Conservation (phyloP, 2,888 invertebrate genomes). For the Zaprionus obscuricornis region DNA sequence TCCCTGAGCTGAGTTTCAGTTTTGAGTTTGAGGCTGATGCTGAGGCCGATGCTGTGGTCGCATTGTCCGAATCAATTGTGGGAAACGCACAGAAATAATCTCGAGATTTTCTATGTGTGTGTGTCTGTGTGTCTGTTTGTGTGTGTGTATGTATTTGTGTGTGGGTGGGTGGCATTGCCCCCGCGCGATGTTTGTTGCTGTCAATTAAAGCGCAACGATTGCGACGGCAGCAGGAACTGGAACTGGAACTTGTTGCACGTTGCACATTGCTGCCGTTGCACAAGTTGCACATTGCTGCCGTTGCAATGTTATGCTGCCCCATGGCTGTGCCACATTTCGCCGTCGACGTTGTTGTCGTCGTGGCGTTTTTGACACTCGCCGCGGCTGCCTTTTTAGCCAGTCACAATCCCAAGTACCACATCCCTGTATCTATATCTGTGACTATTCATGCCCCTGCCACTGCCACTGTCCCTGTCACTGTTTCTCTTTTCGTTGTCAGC, state of each 20-base stretch:
- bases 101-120: slow-evolving; percentile 24
- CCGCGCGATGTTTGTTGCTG: slow-evolving; percentile 71
- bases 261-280: slow-evolving; percentile 46
- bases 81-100: slow-evolving; percentile 73
- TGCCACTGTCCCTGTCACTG: slow-evolving; percentile 14
- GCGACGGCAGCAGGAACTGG: slow-evolving; percentile 59
- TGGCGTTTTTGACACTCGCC: slow-evolving; percentile 68
- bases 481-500: slow-evolving; percentile 23
- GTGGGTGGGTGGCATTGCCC: slow-evolving; percentile 69
- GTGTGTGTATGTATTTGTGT: slow-evolving; percentile 28
- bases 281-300: slow-evolving; percentile 44
- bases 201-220: slow-evolving; percentile 66
- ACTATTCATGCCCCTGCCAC: not conserved
- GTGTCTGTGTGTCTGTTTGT: not conserved
- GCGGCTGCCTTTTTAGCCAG: slow-evolving; percentile 58
- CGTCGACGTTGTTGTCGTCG: slow-evolving; percentile 39
- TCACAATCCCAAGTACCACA: not conserved
- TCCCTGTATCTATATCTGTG: too few relatives aligned
- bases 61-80: slow-evolving; percentile 76
- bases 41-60: slow-evolving; percentile 40
- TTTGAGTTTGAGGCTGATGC: slow-evolving; percentile 3
- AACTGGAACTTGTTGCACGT: slow-evolving; percentile 64
- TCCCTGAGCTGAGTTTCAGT: not conserved
- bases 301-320: slow-evolving; percentile 20
- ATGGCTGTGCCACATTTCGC: slow-evolving; percentile 65